These are phyloP conservation scores for Cosmia pyralina DNA, from an alignment of 2,888 invertebrate genomes.

Conservation along the genomic window DNA sequence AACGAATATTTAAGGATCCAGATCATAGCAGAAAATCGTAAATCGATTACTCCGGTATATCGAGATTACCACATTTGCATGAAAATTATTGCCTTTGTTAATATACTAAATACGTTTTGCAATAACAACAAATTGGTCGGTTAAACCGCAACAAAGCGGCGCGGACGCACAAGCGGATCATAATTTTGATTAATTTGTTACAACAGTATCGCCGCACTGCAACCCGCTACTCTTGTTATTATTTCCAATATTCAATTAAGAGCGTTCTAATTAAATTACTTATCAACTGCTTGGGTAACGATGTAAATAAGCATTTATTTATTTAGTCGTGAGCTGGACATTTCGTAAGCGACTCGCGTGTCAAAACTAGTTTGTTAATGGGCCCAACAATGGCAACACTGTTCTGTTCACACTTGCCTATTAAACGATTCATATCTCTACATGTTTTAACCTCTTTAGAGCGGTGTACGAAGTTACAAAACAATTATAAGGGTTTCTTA, in stretches of 20 bases:
- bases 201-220: conserved; percentile 69
- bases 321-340: conserved; percentile 83
- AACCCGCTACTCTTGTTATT: conserved; percentile 69
- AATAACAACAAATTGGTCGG: conserved; percentile 71
- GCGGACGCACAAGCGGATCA: conserved; percentile 73
- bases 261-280: conserved; percentile 85
- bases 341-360: conserved; percentile 87
- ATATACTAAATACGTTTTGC: conserved; percentile 68
- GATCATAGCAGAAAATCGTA: conserved; percentile 65
- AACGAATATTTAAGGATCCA: conserved; percentile 47
- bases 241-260: conserved; percentile 84
- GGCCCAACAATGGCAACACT: conserved; percentile 81
- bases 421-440: conserved; percentile 86
- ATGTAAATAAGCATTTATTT: conserved; percentile 84
- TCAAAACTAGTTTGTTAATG: conserved; percentile 87
- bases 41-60: conserved; percentile 64
- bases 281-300: conserved; percentile 81
- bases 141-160: conserved; percentile 70
- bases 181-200: conserved; percentile 81
- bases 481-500: conserved; percentile 72
- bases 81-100: conserved; percentile 77
- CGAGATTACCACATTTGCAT: conserved; percentile 67
- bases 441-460: conserved; percentile 82
- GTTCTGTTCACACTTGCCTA: conserved; percentile 87
- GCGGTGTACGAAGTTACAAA: conserved; percentile 73